Percentiles rank a stretch among this genome's conserved stretches.
Conservation (phyloP, 1,140 invertebrate genomes). For the Drosophila nigrodunni region DNA sequence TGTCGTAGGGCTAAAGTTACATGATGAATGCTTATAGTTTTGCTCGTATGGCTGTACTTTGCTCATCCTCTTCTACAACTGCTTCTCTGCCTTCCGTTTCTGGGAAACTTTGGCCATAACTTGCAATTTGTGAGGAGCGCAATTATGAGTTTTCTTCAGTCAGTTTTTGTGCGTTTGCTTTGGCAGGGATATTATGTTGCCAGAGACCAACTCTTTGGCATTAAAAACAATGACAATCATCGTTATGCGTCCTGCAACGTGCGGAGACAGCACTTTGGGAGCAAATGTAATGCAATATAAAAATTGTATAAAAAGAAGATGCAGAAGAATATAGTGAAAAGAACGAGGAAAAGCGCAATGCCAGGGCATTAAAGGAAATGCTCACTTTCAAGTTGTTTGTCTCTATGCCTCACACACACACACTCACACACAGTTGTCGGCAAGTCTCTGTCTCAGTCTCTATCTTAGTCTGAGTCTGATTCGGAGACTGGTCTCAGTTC, state of each 20-base stretch:
- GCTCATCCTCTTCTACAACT: constrained; percentile 12
- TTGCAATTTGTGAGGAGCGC: constrained; percentile 76
- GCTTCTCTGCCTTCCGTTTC: background rate
- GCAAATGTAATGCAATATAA: constrained; percentile 82
- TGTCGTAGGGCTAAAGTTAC: constrained; percentile 41
- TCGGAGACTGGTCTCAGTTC: constrained; percentile 27
- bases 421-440: constrained; percentile 56
- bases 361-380: constrained; percentile 79
- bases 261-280: constrained; percentile 61
- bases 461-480: constrained; percentile 9
- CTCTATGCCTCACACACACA: constrained; percentile 21
- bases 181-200: constrained; percentile 70
- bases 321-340: background rate
- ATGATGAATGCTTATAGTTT: constrained; percentile 69
- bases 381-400: constrained; percentile 74
- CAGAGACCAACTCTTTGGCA: constrained; percentile 49
- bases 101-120: constrained; percentile 69
- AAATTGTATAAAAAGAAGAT: constrained; percentile 35
- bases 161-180: constrained; percentile 50
- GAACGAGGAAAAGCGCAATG: constrained; percentile 55
- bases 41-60: constrained; percentile 37
- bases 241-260: constrained; percentile 30
- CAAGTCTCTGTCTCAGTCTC: constrained; percentile 39
- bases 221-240: constrained; percentile 57
- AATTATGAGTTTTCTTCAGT: constrained; percentile 79